These are phyloP conservation scores for Scaptomyza cyrtandrae DNA, from an alignment of 2,888 invertebrate genomes.

Conservation along the genomic window DNA sequence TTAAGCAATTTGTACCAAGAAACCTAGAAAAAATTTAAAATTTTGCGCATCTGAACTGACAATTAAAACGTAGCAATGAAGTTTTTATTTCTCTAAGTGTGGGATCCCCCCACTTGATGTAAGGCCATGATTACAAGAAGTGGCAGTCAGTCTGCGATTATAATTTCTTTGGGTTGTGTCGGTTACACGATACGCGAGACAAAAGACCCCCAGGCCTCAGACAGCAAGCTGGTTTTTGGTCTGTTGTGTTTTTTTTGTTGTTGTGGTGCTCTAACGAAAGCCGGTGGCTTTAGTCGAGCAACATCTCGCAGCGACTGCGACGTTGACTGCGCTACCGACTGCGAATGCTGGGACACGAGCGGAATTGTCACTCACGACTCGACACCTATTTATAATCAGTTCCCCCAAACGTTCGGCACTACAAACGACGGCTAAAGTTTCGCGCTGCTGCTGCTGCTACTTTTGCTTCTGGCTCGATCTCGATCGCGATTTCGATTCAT, in stretches of 20 bases:
- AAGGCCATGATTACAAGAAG: conserved; percentile 9
- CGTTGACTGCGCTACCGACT: conserved; percentile 14
- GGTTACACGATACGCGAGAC: conserved; percentile 41
- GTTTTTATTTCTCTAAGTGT: conserved; percentile 3
- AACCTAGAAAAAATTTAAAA: background rate
- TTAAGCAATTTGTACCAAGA: background rate
- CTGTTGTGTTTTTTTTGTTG: background rate
- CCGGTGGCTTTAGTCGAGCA: conserved; percentile 67
- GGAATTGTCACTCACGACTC: conserved; percentile 49
- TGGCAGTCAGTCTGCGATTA: conserved; percentile 14
- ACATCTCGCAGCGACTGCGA: conserved; percentile 26
- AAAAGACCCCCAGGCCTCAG: conserved; percentile 3
- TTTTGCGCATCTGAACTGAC: background rate
- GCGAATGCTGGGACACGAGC: conserved; percentile 37
- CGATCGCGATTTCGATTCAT: conserved; percentile 61
- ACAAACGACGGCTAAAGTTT: conserved; percentile 58
- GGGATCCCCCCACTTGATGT: conserved; percentile 15
- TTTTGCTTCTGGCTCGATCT: conserved; percentile 42
- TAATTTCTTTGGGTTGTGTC: conserved; percentile 34
- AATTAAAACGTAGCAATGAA: too few relatives aligned
- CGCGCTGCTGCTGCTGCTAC: conserved; percentile 49
- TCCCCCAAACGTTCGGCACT: conserved; percentile 54
- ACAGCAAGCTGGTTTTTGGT: conserved; percentile 51
- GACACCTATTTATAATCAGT: conserved; percentile 74
- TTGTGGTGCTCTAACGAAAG: conserved; percentile 60